phyloP scores from a whole-genome alignment of 53 echinoderm and acorn worm genomes.

The Holothuria leucospilota region DNA sequence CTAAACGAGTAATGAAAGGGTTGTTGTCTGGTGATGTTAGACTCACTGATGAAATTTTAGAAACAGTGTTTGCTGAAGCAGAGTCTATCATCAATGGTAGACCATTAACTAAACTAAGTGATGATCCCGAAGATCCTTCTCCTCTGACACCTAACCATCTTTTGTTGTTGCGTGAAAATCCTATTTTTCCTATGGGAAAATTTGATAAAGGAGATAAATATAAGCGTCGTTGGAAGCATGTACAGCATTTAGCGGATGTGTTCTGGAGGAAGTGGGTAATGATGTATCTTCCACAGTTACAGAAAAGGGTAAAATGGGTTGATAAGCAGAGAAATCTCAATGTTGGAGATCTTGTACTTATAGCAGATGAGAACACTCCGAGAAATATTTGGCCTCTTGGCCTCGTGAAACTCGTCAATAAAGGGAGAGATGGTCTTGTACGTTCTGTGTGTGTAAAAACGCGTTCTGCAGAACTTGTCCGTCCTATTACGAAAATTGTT shows the following conservation, averaged over 20 bases:
- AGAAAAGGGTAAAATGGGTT: conserved; percentile 38
- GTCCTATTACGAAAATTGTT: background rate
- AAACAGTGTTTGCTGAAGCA: conserved; percentile 45
- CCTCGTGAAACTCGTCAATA: background rate
- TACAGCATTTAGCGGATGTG: background rate
- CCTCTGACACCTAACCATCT: conserved; percentile 45
- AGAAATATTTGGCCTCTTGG: conserved; percentile 56
- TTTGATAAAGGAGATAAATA: background rate
- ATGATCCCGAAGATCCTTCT: conserved; percentile 31
- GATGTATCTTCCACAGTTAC: conserved; percentile 35
- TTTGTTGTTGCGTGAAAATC: conserved; percentile 42
- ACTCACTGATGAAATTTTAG: conserved; percentile 48
- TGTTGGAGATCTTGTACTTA: conserved; percentile 41
- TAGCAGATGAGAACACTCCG: conserved; percentile 37
- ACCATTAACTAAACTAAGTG: conserved; percentile 33
- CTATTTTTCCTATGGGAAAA: conserved; percentile 39
- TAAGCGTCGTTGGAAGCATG: conserved; percentile 38
- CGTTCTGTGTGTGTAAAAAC: conserved; percentile 21
- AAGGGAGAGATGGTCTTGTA: conserved; percentile 52
- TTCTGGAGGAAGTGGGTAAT: background rate
- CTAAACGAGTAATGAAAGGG: conserved; percentile 38
- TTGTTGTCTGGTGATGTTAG: conserved; percentile 33
- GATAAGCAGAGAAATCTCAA: background rate
- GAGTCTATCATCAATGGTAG: conserved; percentile 53
- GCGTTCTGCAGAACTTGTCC: background rate